A percentile compares a stretch with the other conserved stretches of the same genome.
Conservation (phyloP, 2,888 invertebrate species). For the Dascillus cervinus region DNA sequence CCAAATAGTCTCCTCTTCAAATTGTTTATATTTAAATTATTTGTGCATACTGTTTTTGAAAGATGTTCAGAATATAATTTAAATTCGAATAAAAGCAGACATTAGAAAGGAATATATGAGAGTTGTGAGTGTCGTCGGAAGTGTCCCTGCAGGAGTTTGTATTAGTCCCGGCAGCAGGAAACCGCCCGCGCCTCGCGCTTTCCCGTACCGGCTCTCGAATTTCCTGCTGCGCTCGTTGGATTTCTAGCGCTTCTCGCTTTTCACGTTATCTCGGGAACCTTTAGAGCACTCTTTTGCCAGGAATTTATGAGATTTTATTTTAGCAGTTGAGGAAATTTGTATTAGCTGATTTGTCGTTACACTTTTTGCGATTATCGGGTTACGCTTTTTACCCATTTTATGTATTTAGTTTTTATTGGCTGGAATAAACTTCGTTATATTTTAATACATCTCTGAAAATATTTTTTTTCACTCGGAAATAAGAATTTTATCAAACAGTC, state of each 20-base stretch:
- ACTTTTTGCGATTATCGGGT: constrained; percentile 20
- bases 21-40: too few species aligned
- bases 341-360: constrained; percentile 34
- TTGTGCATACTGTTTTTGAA: too few species aligned
- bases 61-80: too few species aligned
- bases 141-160: constrained; percentile 21
- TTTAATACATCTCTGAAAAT: too few species aligned
- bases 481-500: too few species aligned
- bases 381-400: too few species aligned
- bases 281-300: constrained; percentile 17
- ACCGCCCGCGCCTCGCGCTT: constrained; percentile 29
- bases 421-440: too few species aligned
- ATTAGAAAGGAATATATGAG: constrained; percentile 18
- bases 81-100: constrained; percentile 14
- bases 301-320: constrained; percentile 28
- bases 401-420: too few species aligned
- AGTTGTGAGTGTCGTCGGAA: constrained; percentile 19
- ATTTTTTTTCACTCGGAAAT: too few species aligned
- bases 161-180: constrained; percentile 26
- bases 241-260: too few species aligned
- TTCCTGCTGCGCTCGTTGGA: constrained; percentile 23
- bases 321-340: constrained; percentile 29
- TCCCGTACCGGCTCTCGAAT: constrained; percentile 32
- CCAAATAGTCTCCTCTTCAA: too few species aligned
- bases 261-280: constrained; percentile 16